Conservation (phyloP, 2,113 vertebrate genomes). For the Desmodus rotundus region DNA sequence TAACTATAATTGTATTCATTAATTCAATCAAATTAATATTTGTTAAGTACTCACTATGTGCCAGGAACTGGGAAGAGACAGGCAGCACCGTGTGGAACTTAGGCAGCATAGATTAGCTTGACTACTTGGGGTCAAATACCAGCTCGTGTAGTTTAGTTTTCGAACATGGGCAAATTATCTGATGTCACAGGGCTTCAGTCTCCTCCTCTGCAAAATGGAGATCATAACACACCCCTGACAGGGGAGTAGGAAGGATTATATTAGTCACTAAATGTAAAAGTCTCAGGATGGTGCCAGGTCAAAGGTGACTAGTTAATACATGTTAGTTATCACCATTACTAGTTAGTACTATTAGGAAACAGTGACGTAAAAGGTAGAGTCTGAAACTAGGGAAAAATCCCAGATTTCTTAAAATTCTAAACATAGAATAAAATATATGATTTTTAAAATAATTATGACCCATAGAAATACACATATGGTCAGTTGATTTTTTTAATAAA, state of each 20-base stretch:
- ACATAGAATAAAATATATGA: not conserved
- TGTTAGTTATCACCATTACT: not conserved
- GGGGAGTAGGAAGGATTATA: not conserved
- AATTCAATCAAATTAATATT: not conserved
- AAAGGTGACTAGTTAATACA: not conserved
- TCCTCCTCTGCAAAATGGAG: not conserved
- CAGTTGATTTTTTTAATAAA: not conserved
- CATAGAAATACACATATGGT: not conserved
- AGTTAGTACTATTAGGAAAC: not conserved
- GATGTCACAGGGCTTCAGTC: not conserved
- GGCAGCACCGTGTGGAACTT: accelerated
- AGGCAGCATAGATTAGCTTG: not conserved
- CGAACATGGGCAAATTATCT: not conserved
- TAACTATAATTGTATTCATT: not conserved
- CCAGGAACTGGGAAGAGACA: not conserved
- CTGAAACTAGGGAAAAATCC: not conserved
- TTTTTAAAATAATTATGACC: not conserved
- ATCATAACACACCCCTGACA: not conserved
- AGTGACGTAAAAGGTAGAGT: not conserved
- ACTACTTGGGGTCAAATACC: not conserved
- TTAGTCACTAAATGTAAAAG: not conserved
- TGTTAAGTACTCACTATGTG: not conserved
- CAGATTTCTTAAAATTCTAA: not conserved
- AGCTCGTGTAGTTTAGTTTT: not conserved
- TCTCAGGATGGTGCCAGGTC: not conserved